These are phyloP conservation scores for Tetanocera ferruginea DNA, from an alignment of 2,888 invertebrate species.

Conservation along the genomic window DNA sequence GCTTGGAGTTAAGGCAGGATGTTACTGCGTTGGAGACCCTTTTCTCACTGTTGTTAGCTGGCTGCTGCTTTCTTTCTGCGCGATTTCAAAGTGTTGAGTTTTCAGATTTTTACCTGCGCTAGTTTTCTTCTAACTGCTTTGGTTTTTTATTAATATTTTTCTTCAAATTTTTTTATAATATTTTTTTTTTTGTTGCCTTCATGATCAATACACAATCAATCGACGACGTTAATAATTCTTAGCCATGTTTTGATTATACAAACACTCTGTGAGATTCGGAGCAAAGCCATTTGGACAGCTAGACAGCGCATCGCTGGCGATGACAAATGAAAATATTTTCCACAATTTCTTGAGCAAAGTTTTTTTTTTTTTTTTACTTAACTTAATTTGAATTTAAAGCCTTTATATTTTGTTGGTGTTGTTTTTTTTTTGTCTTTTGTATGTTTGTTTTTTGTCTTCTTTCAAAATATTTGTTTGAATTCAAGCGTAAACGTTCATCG, in stretches of 20 bases:
- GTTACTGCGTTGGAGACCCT: neutral
- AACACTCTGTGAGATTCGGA: neutral
- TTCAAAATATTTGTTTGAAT: constrained; percentile 2
- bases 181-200: neutral
- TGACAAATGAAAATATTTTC: constrained; percentile 35
- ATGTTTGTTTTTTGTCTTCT: constrained; percentile 5
- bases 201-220: constrained; percentile 27
- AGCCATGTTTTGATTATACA: neutral
- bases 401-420: neutral
- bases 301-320: constrained; percentile 8
- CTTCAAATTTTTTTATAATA: too few species aligned
- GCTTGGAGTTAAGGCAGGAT: neutral
- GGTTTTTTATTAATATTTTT: neutral
- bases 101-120: neutral
- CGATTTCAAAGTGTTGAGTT: neutral
- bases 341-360: neutral
- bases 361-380: neutral
- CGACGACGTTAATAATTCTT: neutral
- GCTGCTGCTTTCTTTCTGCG: neutral
- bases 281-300: neutral
- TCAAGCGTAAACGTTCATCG: constrained; percentile 23
- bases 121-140: neutral
- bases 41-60: neutral
- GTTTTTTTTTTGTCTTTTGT: neutral
- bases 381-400: constrained; percentile 30